A percentile compares a stretch with the other conserved stretches of the same genome.
Conservation (phyloP, 92 coral and sea anemone species). For the Epizoanthus scotinus region DNA sequence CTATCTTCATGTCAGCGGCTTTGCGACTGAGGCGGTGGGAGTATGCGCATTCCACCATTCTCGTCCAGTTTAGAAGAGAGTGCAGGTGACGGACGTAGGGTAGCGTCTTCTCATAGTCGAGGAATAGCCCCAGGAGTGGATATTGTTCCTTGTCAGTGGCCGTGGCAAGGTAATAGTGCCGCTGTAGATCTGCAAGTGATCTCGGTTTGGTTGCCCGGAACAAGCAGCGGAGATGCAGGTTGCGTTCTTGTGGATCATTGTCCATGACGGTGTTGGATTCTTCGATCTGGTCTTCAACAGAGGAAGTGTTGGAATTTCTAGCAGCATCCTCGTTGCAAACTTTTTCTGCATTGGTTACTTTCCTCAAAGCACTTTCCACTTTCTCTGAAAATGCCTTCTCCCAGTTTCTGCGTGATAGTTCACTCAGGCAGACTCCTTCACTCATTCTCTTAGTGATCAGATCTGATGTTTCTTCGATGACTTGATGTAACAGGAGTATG, state of each 20-base stretch:
- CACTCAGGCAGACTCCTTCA: not conserved
- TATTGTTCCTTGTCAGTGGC: slow-evolving; percentile 29
- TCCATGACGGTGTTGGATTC: slow-evolving; percentile 59
- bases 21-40: slow-evolving; percentile 68
- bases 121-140: slow-evolving; percentile 56
- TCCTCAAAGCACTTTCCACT: slow-evolving; percentile 2
- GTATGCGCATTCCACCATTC: slow-evolving; percentile 48
- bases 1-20: slow-evolving; percentile 57
- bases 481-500: slow-evolving; percentile 68
- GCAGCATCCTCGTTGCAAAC: too few species aligned
- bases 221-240: slow-evolving; percentile 64
- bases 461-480: slow-evolving; percentile 52
- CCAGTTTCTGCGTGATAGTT: slow-evolving; percentile 21
- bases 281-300: slow-evolving; percentile 55
- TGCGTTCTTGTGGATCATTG: slow-evolving; percentile 43
- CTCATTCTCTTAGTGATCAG: slow-evolving; percentile 41
- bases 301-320: not conserved
- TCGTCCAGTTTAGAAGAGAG: slow-evolving; percentile 61
- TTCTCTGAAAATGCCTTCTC: slow-evolving; percentile 18
- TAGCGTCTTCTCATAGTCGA: slow-evolving; percentile 47
- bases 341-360: too few species aligned
- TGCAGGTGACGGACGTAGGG: slow-evolving; percentile 47
- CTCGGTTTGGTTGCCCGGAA: slow-evolving; percentile 72
- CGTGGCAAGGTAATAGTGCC: slow-evolving; percentile 45
- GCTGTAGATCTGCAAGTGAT: slow-evolving; percentile 61